Base-by-base conservation (phyloP, 2,113 vertebrate species). In the Axis porcinus region DNA sequence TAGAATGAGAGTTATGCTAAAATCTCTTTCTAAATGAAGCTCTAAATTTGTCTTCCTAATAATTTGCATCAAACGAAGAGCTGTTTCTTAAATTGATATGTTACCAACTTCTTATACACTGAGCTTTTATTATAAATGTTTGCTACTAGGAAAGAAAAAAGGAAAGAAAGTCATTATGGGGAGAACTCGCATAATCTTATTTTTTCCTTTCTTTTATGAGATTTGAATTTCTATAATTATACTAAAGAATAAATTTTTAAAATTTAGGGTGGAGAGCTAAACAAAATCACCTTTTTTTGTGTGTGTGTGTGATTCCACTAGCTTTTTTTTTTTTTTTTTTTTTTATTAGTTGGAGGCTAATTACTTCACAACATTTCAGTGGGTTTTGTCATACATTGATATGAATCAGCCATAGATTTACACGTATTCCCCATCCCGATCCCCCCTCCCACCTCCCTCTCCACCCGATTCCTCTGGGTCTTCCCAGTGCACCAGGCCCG, bases 41-140 rank as follows among this genome's bases (percentile, higher is more conserved):
- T 96, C 96, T 88, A 90, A 97, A 97, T 96, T 64, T 97, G 64
- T 95, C 92, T 95, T 90, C 83, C 97, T 97, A 98, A 96, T 97
- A 19, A 62, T 70, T 70, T 86, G 74, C 70, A 97, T 96, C 97
- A 97, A 97, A 67, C 19, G 15, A 96, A 95, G 1, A 15, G 27
- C 60, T 76, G 9, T 95, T 76, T 40, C 40, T 82, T 43, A 30
- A 25, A 67, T 5, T 40, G 30, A 74, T 97, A 98, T 97, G 81
- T 96, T 88, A 47, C 40, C 97, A 95, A 93, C 96, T 97, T 78
- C 92, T 43, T 47, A 70, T 84, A 92, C 95, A 96, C 50, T 89
- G 89, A 86, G 74, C n/a, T 92, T 98, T 98, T 97, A 94, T 50
- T 95, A 96, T 87, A 92, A 98, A 82, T 86, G 58, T 85, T 97